Conservation (phyloP, 2,113 vertebrate genomes). For the Pogona vitticeps region DNA sequence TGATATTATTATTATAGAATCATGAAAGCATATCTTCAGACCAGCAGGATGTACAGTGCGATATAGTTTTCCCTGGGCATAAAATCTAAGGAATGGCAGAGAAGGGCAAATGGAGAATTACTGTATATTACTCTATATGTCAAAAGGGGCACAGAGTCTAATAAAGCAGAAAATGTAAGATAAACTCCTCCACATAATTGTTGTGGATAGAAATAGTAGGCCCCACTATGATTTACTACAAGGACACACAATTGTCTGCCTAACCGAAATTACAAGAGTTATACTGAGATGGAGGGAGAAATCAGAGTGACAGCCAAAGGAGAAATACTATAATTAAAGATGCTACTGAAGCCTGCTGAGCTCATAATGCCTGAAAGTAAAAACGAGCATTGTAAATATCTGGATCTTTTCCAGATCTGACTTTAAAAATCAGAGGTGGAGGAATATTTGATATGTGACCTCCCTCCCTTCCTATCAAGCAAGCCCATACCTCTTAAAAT, state of each 20-base stretch:
- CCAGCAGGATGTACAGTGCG: background rate
- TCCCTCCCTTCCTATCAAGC: background rate
- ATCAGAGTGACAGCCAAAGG: background rate
- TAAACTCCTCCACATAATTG: background rate
- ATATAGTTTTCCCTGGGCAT: background rate
- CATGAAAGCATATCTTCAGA: constrained; percentile 30
- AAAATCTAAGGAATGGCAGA: background rate
- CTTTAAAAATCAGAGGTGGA: background rate
- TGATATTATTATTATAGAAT: constrained; percentile 11
- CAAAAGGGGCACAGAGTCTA: background rate
- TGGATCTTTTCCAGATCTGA: background rate
- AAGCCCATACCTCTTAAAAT: background rate
- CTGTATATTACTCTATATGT: background rate
- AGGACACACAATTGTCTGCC: background rate
- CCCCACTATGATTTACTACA: background rate
- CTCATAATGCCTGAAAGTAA: background rate
- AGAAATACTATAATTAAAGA: background rate
- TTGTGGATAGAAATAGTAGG: background rate
- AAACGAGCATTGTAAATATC: background rate
- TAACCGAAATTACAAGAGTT: background rate
- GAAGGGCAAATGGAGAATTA: background rate
- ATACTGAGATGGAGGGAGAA: background rate
- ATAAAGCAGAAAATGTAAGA: background rate
- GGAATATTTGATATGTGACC: background rate
- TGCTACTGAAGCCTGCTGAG: background rate